phyloP scores from a whole-genome alignment of 2,888 invertebrate genomes.

The Poecilobothrus nobilitatus region DNA sequence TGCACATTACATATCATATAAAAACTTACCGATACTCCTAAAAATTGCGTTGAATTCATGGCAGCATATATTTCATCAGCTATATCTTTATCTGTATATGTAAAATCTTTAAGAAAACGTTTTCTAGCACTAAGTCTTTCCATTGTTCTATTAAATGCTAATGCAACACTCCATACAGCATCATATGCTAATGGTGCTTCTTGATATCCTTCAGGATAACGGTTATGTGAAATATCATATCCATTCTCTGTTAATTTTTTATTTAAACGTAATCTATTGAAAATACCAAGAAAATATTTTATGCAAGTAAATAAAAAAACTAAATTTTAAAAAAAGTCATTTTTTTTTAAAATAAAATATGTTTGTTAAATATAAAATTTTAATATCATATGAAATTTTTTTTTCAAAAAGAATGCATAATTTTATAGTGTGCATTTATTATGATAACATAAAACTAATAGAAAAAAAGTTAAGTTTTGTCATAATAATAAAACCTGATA shows the following conservation, averaged over 20 bases:
- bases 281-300: constrained; percentile 4
- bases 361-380: too few species aligned
- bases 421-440: too few species aligned
- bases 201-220: constrained; percentile 89
- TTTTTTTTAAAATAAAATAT: too few species aligned
- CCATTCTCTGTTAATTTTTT: constrained; percentile 68
- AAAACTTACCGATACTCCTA: constrained; percentile 88
- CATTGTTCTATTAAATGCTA: constrained; percentile 97
- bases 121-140: constrained; percentile 68
- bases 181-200: constrained; percentile 99
- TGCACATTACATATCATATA: too few species aligned
- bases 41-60: constrained; percentile 96
- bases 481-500: too few species aligned
- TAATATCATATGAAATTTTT: too few species aligned
- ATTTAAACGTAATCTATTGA: constrained; percentile 64
- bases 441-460: too few species aligned
- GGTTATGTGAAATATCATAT: constrained; percentile 76
- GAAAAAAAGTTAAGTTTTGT: too few species aligned
- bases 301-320: constrained; percentile 4
- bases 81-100: constrained; percentile 89
- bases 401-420: too few species aligned
- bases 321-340: too few species aligned
- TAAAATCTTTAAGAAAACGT: constrained; percentile 86
- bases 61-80: constrained; percentile 94
- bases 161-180: constrained; percentile 97